Evolutionary conservation across 2,113 vertebrate genomes (phyloP).

Genomic region (Ursus arctos): DNA sequence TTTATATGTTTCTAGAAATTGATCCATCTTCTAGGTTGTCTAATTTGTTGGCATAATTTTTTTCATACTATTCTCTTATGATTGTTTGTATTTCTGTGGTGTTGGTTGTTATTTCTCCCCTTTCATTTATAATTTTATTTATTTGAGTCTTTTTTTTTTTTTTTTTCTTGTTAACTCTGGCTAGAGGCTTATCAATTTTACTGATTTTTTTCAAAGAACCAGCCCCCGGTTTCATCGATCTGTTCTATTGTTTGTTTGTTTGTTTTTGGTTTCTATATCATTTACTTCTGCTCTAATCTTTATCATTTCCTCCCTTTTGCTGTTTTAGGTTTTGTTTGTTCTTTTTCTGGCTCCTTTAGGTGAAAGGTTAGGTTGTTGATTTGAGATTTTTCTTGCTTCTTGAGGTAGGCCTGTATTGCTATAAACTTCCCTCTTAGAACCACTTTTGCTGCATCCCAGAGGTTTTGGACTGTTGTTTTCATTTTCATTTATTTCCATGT

Average conservation of each 20-base stretch:
- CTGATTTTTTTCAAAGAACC: background rate
- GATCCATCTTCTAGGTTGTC: background rate
- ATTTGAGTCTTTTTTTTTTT: background rate
- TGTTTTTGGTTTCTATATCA: background rate
- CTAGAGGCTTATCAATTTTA: background rate
- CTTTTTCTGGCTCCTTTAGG: background rate
- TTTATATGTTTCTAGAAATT: background rate
- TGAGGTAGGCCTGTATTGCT: background rate
- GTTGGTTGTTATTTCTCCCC: background rate
- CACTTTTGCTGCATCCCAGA: background rate
- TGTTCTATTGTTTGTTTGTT: background rate
- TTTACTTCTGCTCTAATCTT: background rate
- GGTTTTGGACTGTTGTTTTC: background rate
- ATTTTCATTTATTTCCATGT: background rate
- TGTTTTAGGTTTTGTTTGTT: background rate
- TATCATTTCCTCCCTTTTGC: background rate
- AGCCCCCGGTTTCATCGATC: background rate
- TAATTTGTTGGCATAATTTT: background rate
- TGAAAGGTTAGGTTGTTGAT: background rate
- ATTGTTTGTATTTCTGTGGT: background rate
- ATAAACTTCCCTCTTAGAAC: background rate
- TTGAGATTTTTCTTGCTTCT: background rate
- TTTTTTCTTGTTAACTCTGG: background rate
- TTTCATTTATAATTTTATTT: background rate
- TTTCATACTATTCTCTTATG: background rate